A percentile compares a stretch with the other conserved stretches of the same genome.
Evolutionary conservation across 2,888 invertebrate genomes (phyloP).

Genomic region (Lydus trimaculatus): DNA sequence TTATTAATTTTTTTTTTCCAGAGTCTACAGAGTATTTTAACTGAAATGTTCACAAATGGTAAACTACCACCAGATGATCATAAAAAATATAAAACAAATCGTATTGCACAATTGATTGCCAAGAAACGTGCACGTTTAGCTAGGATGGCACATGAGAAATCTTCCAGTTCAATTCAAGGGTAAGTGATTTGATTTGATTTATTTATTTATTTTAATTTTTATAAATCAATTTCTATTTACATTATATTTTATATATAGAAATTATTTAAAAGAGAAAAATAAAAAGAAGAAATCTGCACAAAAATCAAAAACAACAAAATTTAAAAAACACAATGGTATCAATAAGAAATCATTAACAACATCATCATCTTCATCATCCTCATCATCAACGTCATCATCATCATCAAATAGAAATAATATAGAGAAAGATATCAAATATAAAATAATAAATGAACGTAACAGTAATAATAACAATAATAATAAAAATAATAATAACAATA

Average conservation of each 20-base stretch:
- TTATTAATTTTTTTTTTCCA: slow-evolving; percentile 10
- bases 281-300: slow-evolving; percentile 40
- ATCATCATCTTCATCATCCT: too few species aligned
- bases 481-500: not conserved
- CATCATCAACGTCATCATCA: too few species aligned
- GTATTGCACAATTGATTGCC: slow-evolving; percentile 76
- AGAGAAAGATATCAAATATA: slow-evolving; percentile 38
- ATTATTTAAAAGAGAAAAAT: slow-evolving; percentile 40
- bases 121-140: slow-evolving; percentile 73
- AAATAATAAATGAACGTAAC: slow-evolving; percentile 30
- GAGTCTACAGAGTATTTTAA: slow-evolving; percentile 22
- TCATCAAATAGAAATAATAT: slow-evolving; percentile 13
- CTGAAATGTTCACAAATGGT: slow-evolving; percentile 44
- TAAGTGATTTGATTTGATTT: slow-evolving; percentile 20
- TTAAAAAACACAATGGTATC: slow-evolving; percentile 39
- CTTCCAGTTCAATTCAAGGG: slow-evolving; percentile 51
- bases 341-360: slow-evolving; percentile 35
- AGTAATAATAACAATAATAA: slow-evolving; percentile 38
- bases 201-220: too few species aligned
- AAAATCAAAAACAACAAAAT: slow-evolving; percentile 43
- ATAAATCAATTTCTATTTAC: too few species aligned
- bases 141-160: slow-evolving; percentile 69
- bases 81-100: slow-evolving; percentile 63
- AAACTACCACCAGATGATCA: slow-evolving; percentile 57
- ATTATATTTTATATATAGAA: too few species aligned